Conservation (phyloP, 2,888 invertebrate species). For the Malacosoma neustria region DNA sequence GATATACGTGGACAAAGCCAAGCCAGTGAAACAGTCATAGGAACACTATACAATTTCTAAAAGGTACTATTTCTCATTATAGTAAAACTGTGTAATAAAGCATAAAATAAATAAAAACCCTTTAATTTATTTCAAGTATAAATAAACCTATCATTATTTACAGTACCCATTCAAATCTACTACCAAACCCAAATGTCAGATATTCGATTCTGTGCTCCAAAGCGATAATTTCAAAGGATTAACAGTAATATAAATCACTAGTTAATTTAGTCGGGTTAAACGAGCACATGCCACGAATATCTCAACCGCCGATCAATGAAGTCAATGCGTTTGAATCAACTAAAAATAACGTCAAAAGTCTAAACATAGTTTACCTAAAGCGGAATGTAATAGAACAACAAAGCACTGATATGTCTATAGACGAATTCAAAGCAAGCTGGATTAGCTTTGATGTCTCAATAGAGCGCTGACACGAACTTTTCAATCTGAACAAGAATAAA, state of each 20-base stretch:
- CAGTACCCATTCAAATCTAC: no score
- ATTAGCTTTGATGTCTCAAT: constrained; percentile 29
- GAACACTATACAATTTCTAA: no score
- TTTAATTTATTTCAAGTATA: no score
- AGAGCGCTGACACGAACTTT: constrained; percentile 28
- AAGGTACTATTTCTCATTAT: no score
- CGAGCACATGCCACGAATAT: neutral
- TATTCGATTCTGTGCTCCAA: no score
- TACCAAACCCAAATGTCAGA: no score
- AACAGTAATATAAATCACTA: neutral
- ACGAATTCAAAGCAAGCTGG: neutral
- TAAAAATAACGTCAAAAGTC: neutral
- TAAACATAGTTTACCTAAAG: neutral
- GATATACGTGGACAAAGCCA: no score
- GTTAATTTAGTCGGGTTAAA: neutral
- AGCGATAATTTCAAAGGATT: neutral
- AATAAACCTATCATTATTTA: no score
- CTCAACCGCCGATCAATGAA: neutral
- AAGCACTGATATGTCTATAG: constrained; percentile 1
- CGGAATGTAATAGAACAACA: neutral
- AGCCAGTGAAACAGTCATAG: no score
- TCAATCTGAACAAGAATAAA: constrained; percentile 37
- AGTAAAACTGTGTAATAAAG: no score
- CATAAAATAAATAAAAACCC: no score
- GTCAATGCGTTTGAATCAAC: neutral